Conservation (phyloP, 2,888 invertebrate genomes). For the Thecocarcelia acutangulata region DNA sequence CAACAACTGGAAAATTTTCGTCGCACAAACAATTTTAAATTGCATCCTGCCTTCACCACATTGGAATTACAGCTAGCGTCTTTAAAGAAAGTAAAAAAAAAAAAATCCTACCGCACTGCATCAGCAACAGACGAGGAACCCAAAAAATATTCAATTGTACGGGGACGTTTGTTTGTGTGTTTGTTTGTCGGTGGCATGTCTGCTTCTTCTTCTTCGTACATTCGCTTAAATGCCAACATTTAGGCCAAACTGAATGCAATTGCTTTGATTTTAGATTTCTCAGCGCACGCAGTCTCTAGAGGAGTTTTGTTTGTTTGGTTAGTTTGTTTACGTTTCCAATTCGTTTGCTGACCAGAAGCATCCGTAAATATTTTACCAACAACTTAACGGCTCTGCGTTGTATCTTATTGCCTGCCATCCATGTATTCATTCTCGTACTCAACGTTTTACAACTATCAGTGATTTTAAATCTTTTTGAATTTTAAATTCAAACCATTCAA, state of each 20-base stretch:
- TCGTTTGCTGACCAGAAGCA: constrained; percentile 57
- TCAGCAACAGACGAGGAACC: neutral
- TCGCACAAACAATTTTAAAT: constrained; percentile 27
- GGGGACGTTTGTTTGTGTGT: constrained; percentile 5
- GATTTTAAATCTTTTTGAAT: constrained; percentile 67
- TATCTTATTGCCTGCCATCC: constrained; percentile 57
- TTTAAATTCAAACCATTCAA: constrained; percentile 58
- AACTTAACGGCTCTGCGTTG: constrained; percentile 59
- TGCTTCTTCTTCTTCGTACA: constrained; percentile 1
- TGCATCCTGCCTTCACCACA: constrained; percentile 18
- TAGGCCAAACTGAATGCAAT: constrained; percentile 53
- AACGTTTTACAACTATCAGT: constrained; percentile 55
- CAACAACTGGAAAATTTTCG: constrained; percentile 52
- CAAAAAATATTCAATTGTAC: constrained; percentile 19
- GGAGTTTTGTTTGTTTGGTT: constrained; percentile 40
- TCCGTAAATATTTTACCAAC: constrained; percentile 62
- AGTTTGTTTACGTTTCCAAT: constrained; percentile 27
- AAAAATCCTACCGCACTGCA: constrained; percentile 33
- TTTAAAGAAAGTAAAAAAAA: constrained; percentile 17
- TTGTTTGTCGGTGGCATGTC: constrained; percentile 4
- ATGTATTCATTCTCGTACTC: constrained; percentile 27
- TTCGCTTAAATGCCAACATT: constrained; percentile 52
- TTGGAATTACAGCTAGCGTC: constrained; percentile 18
- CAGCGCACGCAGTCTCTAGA: constrained; percentile 45
- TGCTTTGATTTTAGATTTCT: constrained; percentile 55